These are phyloP conservation scores for Otocyon megalotis DNA, from an alignment of 2,113 vertebrate species.

Conservation along the genomic window DNA sequence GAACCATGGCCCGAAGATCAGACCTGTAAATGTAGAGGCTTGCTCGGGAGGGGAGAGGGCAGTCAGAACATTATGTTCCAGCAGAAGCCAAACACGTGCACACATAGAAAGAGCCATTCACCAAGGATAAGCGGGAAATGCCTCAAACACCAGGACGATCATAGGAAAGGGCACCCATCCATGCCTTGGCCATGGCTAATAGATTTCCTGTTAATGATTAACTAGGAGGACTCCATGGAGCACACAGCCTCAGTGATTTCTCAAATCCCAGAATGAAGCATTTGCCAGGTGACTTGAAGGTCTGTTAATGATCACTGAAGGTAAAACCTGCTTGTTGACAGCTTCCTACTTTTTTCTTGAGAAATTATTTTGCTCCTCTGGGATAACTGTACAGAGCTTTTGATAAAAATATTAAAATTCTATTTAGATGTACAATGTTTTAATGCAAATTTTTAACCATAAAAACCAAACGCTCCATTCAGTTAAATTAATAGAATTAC, in stretches of 20 bases:
- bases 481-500: constrained; percentile 99
- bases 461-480: constrained; percentile 99
- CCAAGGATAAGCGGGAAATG: not conserved
- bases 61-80: not conserved
- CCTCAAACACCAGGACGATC: not conserved
- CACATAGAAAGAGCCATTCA: not conserved
- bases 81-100: not conserved
- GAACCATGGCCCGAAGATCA: not conserved
- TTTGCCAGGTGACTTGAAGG: constrained; percentile 74
- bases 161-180: not conserved
- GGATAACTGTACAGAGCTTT: constrained; percentile 84
- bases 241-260: not conserved
- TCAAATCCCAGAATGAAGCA: constrained; percentile 43
- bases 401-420: constrained; percentile 91
- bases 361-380: constrained; percentile 86
- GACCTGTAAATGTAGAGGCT: fast-evolving
- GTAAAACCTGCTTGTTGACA: constrained; percentile 84
- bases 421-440: constrained; percentile 96
- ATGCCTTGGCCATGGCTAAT: not conserved
- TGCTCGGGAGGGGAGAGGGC: not conserved
- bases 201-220: constrained; percentile 72
- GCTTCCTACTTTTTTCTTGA: constrained; percentile 80
- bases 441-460: constrained; percentile 99
- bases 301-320: constrained; percentile 84
- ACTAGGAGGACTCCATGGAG: not conserved